Base-by-base conservation (phyloP, 2,113 vertebrate genomes). In the Takifugu flavidus region DNA sequence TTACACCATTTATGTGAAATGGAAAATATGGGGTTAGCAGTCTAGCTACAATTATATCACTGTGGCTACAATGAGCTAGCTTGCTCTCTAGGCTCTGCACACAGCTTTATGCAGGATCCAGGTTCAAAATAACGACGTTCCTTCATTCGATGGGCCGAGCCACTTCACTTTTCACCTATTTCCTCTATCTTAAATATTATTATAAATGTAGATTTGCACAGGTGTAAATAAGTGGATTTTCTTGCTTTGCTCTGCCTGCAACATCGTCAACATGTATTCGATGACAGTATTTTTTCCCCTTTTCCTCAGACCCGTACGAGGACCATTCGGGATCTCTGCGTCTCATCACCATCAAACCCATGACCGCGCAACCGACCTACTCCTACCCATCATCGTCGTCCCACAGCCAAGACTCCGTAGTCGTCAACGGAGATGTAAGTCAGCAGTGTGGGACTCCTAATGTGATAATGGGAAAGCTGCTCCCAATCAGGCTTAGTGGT, bases 291-390 rank as follows among this genome's bases (percentile, higher is more conserved):
- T 29, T 66, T 12, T 69, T 29, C 88, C 90, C 70, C 25, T 68
- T 88, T 70, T 2, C 87, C 4, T 8, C 88, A 14, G 96, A 98
- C 62, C 94, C 94, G 8, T 98, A 95, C 0, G 96, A 97, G 64
- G 94, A 95, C 0, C 94, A 95, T 13, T 95, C 95, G 0, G 93
- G 97, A 50, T 99, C 97, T 0, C 92, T 98, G 59, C 94, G 96
- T 64, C 94, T 98, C 67, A 94, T 98, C 7, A 92, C 95, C 6
- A 94, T 99, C 66, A 98, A 98, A 69, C 94, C 96, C 0, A 89
- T 94, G 76, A 86, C 92, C 0, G 91, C 94, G 1, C 94, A 95
- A 1, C 86, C 93, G 47, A 90, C 87, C 59, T 91, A 86, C 82
- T 92, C 90, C 4, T 96, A 95, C 2, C 92, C 94, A 2, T 82